Percentiles rank a stretch among this genome's conserved stretches.
Conservation (phyloP, 2,797 vertebrate genomes). For the Acropternis orthonyx region DNA sequence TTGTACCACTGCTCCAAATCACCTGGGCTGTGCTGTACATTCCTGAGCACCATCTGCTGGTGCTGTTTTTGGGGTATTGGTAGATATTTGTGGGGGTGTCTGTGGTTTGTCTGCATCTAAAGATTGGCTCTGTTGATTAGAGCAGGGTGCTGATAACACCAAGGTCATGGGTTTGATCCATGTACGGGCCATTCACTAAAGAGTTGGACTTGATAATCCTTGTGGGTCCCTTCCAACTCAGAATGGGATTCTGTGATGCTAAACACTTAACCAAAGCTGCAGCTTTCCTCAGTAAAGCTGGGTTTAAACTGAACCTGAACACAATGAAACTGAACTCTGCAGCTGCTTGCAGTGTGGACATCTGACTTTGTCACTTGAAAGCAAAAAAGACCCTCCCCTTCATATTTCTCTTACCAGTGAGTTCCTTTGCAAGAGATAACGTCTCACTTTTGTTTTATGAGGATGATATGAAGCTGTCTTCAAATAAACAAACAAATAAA, state of each 20-base stretch:
- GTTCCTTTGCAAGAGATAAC: neutral
- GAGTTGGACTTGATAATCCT: too few species aligned
- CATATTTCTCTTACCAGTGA: neutral
- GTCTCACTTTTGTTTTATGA: neutral
- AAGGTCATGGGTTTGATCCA: neutral
- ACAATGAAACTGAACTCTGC: neutral
- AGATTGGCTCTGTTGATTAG: neutral
- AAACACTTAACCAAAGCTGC: neutral
- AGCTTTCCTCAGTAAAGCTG: neutral
- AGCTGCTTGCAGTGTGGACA: neutral
- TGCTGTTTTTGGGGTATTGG: neutral
- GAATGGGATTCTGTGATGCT: neutral
- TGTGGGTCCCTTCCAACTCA: neutral
- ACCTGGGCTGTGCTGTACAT: neutral
- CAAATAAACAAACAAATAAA: neutral
- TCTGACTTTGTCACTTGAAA: neutral
- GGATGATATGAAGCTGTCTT: neutral
- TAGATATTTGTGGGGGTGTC: neutral
- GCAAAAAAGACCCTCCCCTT: neutral
- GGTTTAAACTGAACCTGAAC: neutral
- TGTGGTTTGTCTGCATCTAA: neutral
- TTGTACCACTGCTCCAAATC: too few species aligned
- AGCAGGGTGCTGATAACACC: neutral
- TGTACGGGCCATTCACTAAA: neutral
- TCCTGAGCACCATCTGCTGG: slow-evolving; percentile 26